These are phyloP conservation scores for Pelodiscus sinensis DNA, from an alignment of 2,113 vertebrate species.

Conservation along the genomic window DNA sequence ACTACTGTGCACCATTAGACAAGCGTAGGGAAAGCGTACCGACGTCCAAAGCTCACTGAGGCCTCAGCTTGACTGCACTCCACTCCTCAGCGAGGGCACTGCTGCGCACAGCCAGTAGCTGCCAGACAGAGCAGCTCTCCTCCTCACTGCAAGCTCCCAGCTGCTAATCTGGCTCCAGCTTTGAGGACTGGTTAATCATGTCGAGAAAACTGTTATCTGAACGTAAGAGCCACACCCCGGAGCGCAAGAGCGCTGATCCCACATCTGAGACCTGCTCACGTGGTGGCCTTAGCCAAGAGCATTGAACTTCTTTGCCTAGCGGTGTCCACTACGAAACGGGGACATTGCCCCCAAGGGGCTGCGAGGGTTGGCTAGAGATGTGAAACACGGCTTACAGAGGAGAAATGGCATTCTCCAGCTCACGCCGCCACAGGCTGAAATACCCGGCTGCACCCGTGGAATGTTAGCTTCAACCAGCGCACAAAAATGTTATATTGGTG, in stretches of 20 bases:
- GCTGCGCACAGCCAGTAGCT: neutral
- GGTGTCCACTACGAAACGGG: neutral
- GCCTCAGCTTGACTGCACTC: neutral
- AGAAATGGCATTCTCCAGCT: neutral
- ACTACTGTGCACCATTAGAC: neutral
- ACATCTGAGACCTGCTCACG: neutral
- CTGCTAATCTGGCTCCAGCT: neutral
- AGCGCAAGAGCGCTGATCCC: neutral
- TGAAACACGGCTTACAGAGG: neutral
- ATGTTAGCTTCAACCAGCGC: too few relatives aligned
- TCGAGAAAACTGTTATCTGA: neutral
- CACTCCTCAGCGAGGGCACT: too few relatives aligned
- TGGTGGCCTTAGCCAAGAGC: neutral
- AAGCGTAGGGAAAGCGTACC: neutral
- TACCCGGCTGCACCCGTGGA: neutral
- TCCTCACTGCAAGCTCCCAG: neutral
- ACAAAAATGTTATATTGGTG: neutral
- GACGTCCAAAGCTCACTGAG: neutral
- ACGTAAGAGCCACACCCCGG: neutral
- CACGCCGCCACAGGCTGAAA: neutral
- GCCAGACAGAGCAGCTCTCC: neutral
- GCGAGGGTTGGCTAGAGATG: neutral
- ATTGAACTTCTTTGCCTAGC: neutral
- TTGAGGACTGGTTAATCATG: neutral
- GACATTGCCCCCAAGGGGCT: neutral